These are phyloP conservation scores for Panonychus citri DNA, from an alignment of 1,140 invertebrate species.

Conservation along the genomic window DNA sequence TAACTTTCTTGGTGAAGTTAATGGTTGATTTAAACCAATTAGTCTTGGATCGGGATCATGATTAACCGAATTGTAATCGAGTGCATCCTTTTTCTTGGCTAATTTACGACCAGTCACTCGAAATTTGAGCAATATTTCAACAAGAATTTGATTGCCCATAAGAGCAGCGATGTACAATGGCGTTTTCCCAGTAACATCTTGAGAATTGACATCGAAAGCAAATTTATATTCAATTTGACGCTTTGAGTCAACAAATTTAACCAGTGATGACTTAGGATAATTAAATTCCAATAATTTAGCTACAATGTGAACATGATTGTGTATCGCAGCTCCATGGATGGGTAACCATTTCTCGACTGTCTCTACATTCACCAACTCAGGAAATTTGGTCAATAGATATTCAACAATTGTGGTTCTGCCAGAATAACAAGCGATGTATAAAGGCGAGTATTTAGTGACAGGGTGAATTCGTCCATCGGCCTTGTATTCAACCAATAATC, in stretches of 20 bases:
- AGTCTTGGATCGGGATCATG: background rate
- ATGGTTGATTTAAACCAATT: background rate
- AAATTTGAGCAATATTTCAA: conserved; percentile 51
- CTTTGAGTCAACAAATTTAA: conserved; percentile 35
- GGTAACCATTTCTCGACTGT: conserved; percentile 81
- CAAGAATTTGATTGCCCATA: conserved; percentile 51
- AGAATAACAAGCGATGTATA: conserved; percentile 73
- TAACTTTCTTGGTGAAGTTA: background rate
- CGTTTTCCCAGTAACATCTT: conserved; percentile 68
- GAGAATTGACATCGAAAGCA: conserved; percentile 68
- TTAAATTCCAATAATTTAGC: conserved; percentile 52
- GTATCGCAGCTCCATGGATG: conserved; percentile 70
- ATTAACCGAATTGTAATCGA: background rate
- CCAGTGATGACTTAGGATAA: conserved; percentile 46
- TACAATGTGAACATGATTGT: conserved; percentile 50
- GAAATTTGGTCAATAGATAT: conserved; percentile 45
- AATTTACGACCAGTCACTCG: conserved; percentile 28
- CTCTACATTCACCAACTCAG: conserved; percentile 35
- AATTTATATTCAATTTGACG: conserved; percentile 57
- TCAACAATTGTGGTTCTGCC: conserved; percentile 55
- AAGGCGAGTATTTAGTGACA: conserved; percentile 66
- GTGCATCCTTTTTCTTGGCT: background rate
- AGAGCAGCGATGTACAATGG: conserved; percentile 65
- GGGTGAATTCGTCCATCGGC: conserved; percentile 65
- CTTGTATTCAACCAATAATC: conserved; percentile 47